A percentile compares a stretch with the other conserved stretches of the same genome.
These are phyloP conservation scores for Hyperoplus immaculatus DNA, from an alignment of 2,797 vertebrate species.

Conservation along the genomic window DNA sequence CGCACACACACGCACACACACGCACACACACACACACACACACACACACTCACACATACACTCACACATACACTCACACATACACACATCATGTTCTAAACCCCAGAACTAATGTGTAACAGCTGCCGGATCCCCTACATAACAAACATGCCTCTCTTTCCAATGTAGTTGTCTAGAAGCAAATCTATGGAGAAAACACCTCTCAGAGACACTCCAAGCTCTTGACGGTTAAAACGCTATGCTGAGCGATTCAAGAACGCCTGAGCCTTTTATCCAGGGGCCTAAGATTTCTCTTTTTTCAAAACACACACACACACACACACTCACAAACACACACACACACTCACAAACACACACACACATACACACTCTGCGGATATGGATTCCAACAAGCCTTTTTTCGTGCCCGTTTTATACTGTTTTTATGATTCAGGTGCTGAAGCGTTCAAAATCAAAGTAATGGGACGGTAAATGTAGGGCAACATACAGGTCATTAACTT, in stretches of 20 bases:
- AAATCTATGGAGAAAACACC: slow-evolving; percentile 38
- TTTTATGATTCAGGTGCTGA: slow-evolving; percentile 21
- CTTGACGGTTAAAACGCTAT: slow-evolving; percentile 29
- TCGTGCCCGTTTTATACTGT: no score
- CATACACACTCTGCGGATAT: no score
- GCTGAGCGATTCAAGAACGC: slow-evolving; percentile 28
- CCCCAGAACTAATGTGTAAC: slow-evolving; percentile 78
- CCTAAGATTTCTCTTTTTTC: neutral
- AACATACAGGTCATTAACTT: slow-evolving; percentile 32
- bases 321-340: no score
- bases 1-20: no score
- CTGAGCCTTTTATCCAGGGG: neutral
- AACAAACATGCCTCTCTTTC: slow-evolving; percentile 62
- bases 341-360: no score
- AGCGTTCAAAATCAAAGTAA: slow-evolving; percentile 37
- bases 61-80: neutral
- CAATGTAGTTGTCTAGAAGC: slow-evolving; percentile 47
- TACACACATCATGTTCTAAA: slow-evolving; percentile 71
- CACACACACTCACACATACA: no score
- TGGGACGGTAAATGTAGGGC: slow-evolving; percentile 23
- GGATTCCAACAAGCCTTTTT: no score
- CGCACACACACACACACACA: no score
- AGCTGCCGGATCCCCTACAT: slow-evolving; percentile 74
- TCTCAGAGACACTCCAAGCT: slow-evolving; percentile 30
- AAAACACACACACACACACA: no score